Base-by-base conservation (phyloP, 1,140 invertebrate genomes). In the Stenopsyche tienmushanensis region DNA sequence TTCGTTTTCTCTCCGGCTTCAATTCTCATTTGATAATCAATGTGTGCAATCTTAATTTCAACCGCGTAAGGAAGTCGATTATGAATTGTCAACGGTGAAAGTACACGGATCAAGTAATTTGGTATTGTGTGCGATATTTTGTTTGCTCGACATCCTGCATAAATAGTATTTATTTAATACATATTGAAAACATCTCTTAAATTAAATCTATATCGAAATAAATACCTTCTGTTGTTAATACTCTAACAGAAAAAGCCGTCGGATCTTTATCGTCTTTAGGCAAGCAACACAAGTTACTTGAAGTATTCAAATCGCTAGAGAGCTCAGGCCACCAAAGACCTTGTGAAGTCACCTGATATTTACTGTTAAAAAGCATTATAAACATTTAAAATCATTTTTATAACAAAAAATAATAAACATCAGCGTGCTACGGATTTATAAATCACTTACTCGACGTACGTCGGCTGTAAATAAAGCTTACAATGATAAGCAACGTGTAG, bases 271-370 rank as follows among this genome's bases (percentile, higher is more conserved):
- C 79, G 18, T 79, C 81, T 72, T 88, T 87, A 1, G 83, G 78
- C 25, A 83, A 78, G 69, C 88, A 90, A 44, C 82, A 79, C 25
- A 90, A 75, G 67, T 89, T 84, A 54, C 83, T 82, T 0, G 85
- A 77, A 1, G 74, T 78, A 39, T 84, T 86, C 52, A 85, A 77
- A 70, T 86, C 85, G 3, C 83, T 83, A 1, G 84, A 84, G 47
- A 92, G 78, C 64, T 93, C 90, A 78, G 86, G 86, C 92, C 92
- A 94, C 85, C 88, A 92, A 9, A 93, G 83, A 8, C 87, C 86
- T 65, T 83, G 83, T 7, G 84, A 83, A 41, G 88, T 88, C 0
- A 88, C 83, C 71, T 88, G 83, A 74, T 89, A 88, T 58, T 85
- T 86, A 65, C 81, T 86, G 70, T 10, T 9, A 47, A 8, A 47